Conservation (phyloP, 2,113 vertebrate species). For the Himantopus leucocephalus region DNA sequence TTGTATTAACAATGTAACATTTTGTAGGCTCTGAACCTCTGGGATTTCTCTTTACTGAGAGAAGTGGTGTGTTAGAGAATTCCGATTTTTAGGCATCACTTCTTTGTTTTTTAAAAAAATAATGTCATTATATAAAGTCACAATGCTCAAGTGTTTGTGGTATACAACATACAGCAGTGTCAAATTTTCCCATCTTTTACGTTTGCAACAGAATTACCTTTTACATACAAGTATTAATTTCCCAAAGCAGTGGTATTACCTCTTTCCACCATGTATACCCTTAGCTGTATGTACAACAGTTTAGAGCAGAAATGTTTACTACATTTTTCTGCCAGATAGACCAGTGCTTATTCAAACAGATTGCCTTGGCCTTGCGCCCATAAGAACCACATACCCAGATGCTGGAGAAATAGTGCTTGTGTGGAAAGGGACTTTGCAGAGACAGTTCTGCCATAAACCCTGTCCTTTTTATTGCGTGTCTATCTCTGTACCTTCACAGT, state of each 20-base stretch:
- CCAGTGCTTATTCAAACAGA: slow-evolving; percentile 13
- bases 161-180: not conserved
- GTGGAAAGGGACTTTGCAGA: not conserved
- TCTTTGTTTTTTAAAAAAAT: not conserved
- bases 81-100: not conserved
- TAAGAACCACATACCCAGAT: not conserved
- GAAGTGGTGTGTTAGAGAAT: not conserved
- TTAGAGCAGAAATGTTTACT: not conserved
- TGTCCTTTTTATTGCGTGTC: not conserved
- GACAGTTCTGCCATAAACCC: not conserved
- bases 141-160: not conserved
- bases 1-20: not conserved
- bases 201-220: not conserved
- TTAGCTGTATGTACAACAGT: not conserved
- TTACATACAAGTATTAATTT: not conserved
- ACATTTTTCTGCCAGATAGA: not conserved
- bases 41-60: not conserved
- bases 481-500: not conserved
- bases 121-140: not conserved
- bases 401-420: not conserved
- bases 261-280: not conserved
- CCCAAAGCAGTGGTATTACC: not conserved
- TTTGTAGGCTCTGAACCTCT: not conserved
- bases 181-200: not conserved
- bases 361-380: not conserved